Base-by-base conservation (phyloP, 2,888 invertebrate species). In the Drosophila demipolita region DNA sequence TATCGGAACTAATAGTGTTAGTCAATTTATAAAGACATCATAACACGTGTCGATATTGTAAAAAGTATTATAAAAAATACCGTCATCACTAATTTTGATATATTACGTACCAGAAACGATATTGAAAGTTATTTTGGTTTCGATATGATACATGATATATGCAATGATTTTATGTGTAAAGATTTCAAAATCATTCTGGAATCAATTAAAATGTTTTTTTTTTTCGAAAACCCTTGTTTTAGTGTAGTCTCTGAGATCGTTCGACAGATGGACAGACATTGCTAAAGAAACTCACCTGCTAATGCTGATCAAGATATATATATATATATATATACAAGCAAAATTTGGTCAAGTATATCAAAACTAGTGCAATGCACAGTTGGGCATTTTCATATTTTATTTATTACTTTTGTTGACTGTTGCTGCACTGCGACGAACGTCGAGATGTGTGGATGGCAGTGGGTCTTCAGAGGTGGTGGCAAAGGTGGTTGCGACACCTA, bases 401-500 rank as follows among this genome's bases (percentile, higher is more conserved):
- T 38, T 63, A 45, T 58, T 50, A 60, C n/a, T 49, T 35, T 57
- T 73, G 53, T 36, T 63, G 71, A 32, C 54, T 49, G 38, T 45
- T 80, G 88, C 68, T 86, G 89, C 82, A 84, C 82, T 83, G 83
- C 83, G 79, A 74, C 82, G 72, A 55, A 55, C 55, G 23, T 23
- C 15, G 26, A 55, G 55, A 38, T 55, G 55, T n/a, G 38, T 23
- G n/a, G 20, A n/a, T 8, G 32, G n/a, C 12, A 52, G 52, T 1
- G 20, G 7, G 50, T 7, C 2, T 29, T n/a, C 54, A n/a, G 15
- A 11, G 50, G 5, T 7, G 29, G 29, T 57, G 73, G 76, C 65
- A 71, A 75, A 69, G 73, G 76, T 72, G 84, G 66, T 73, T 15
- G 81, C 87, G 72, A 85, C 85, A 85, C 85, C 85, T 83, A 79